Percentiles rank a stretch among this genome's conserved stretches.
Evolutionary conservation across 2,888 invertebrate genomes (phyloP).

Genomic region (Ypsolopha scabrella): DNA sequence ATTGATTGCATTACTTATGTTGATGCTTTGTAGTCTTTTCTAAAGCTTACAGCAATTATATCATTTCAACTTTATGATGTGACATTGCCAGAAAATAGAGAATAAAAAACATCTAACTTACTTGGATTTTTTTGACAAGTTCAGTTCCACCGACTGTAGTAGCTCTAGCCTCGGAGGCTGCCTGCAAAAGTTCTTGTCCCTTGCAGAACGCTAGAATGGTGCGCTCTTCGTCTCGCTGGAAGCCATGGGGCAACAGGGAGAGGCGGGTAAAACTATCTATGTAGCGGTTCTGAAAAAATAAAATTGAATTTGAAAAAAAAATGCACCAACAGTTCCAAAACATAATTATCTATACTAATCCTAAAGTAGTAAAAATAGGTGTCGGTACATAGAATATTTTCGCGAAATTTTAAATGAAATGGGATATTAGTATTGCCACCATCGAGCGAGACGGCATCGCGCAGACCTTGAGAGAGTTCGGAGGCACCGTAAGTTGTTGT

Average conservation of each 20-base stretch:
- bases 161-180: slow-evolving; percentile 79
- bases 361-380: too few species aligned
- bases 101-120: slow-evolving; percentile 18
- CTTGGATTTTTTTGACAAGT: slow-evolving; percentile 81
- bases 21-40: too few species aligned
- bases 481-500: slow-evolving; percentile 76
- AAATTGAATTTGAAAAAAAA: too few species aligned
- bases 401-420: too few species aligned
- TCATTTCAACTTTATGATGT: too few species aligned
- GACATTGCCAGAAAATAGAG: too few species aligned
- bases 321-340: too few species aligned
- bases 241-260: slow-evolving; percentile 75
- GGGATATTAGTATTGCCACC: too few species aligned
- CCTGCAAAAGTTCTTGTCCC: slow-evolving; percentile 67
- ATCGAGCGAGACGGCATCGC: slow-evolving; percentile 98
- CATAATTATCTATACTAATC: too few species aligned
- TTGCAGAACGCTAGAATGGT: slow-evolving; percentile 82
- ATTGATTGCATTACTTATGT: too few species aligned
- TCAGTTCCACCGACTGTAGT: slow-evolving; percentile 78
- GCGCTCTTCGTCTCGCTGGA: slow-evolving; percentile 76
- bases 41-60: too few species aligned
- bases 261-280: slow-evolving; percentile 78
- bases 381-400: too few species aligned
- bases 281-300: slow-evolving; percentile 69
- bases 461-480: slow-evolving; percentile 87